Percentiles rank a stretch among this genome's conserved stretches.
phyloP scores from a whole-genome alignment of 2,797 vertebrate genomes.

The Echiichthys vipera region DNA sequence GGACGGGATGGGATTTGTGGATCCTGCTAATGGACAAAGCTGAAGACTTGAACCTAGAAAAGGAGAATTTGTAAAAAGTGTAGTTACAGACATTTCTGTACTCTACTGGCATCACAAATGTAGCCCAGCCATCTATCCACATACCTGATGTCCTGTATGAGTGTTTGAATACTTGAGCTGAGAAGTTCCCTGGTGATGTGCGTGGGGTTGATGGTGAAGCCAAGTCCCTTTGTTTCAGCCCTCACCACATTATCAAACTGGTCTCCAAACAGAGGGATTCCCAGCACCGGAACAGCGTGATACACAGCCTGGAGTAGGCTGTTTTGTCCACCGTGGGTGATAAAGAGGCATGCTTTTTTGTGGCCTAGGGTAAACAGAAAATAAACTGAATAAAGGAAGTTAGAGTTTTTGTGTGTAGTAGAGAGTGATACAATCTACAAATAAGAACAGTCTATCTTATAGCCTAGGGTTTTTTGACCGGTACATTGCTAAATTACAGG shows the following conservation, averaged over 20 bases:
- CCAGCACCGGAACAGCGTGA: constrained; percentile 82
- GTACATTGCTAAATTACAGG: no score
- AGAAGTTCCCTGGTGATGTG: constrained; percentile 76
- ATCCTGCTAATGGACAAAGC: constrained; percentile 73
- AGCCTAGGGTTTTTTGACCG: neutral
- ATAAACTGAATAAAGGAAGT: neutral
- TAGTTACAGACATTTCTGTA: neutral
- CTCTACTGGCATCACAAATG: neutral
- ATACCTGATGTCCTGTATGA: constrained; percentile 78
- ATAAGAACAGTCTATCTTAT: neutral
- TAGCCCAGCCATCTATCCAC: neutral
- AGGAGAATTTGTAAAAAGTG: neutral
- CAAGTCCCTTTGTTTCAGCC: constrained; percentile 79
- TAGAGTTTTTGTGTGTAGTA: neutral
- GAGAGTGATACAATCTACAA: neutral
- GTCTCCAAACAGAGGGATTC: constrained; percentile 82
- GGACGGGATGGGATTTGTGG: constrained; percentile 76
- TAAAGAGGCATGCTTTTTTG: constrained; percentile 73
- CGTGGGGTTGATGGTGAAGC: constrained; percentile 68
- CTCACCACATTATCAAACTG: constrained; percentile 81
- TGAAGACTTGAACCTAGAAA: constrained; percentile 79
- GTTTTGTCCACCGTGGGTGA: constrained; percentile 84
- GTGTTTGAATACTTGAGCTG: constrained; percentile 66
- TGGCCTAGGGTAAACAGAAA: constrained; percentile 68
- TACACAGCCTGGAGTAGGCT: constrained; percentile 84